Evolutionary conservation across 2,113 vertebrate genomes (phyloP), one percentile per base, ranked within the genome.

Genomic region (sheep (Ovis aries)): DNA sequence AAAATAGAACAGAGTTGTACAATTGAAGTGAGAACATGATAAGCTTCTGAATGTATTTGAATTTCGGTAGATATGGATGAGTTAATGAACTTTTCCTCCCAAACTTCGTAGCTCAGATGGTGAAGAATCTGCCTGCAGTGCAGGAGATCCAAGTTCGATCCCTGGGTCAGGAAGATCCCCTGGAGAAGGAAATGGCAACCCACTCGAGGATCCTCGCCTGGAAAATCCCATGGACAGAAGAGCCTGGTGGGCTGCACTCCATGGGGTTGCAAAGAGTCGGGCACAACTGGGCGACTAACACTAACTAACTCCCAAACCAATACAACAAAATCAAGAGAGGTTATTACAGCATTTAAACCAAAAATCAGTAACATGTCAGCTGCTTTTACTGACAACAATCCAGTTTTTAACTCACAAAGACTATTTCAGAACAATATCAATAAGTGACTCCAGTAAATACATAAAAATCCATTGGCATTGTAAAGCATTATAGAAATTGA

Each of bases 401-500:
- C 33, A 64, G 80, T 89, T 97, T 96, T 97, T 98, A 90, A 62
- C 64, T 88, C 96, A 74, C 74, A 91, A 86, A 71, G 93, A 84
- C 36, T 16, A 64, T 98, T 97, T 86, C 88, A 94, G 85, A 64
- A 84, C 9, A 9, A 64, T 48, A 88, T 52, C 87, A 94, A 80
- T 91, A 87, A 96, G 25, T 43, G 97, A 98, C 27, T 81, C 59
- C 92, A 96, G 74, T 62, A 95, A 97, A 95, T 57, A 97, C 94
- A 97, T 92, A 95, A 74, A 98, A 98, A 48, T 53, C 13, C 48
- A 80, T 21, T 91, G 97, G 98, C 57, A 57, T 36, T 62, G 33
- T 90, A 97, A 97, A 92, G 95, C 94, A 50, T 91, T 92, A 94
- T 60, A 94, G 89, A 97, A 98, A 98, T 4, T 87, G 89, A 95